A percentile compares a stretch with the other conserved stretches of the same genome.
Evolutionary conservation across 2,797 vertebrate species (phyloP).

Genomic region (Bradypodion ventrale): DNA sequence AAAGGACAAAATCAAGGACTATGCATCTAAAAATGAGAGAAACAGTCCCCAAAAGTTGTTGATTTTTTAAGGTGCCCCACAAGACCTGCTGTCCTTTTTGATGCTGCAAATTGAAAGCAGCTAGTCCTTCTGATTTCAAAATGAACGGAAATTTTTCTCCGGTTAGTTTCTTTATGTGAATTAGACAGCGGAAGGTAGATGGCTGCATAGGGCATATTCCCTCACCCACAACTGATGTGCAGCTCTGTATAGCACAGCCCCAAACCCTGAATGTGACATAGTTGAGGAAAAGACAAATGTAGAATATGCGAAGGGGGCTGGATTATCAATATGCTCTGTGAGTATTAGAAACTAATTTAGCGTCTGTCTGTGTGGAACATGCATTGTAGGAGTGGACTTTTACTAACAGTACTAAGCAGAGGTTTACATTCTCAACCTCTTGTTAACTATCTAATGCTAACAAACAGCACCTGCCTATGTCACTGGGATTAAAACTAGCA

Average conservation of each 20-base stretch:
- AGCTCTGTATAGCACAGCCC: slow-evolving; percentile 54
- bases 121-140: slow-evolving; percentile 51
- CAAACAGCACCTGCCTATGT: slow-evolving; percentile 52
- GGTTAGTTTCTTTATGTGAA: slow-evolving; percentile 65
- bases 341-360: slow-evolving; percentile 62
- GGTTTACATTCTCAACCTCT: slow-evolving; percentile 44
- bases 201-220: slow-evolving; percentile 33
- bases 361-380: slow-evolving; percentile 56
- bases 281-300: slow-evolving; percentile 59
- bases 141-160: slow-evolving; percentile 56
- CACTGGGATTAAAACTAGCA: slow-evolving; percentile 63
- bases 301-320: slow-evolving; percentile 50
- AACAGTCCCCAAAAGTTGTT: too few relatives aligned
- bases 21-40: too few relatives aligned
- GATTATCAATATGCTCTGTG: slow-evolving; percentile 54
- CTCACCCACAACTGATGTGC: slow-evolving; percentile 64
- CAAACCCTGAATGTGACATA: slow-evolving; percentile 49
- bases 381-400: slow-evolving; percentile 61
- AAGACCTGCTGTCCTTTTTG: too few relatives aligned
- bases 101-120: too few relatives aligned
- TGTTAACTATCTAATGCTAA: slow-evolving; percentile 54
- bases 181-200: slow-evolving; percentile 57
- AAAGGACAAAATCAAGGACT: slow-evolving; percentile 60
- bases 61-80: too few relatives aligned
- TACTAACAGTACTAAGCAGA: slow-evolving; percentile 50